Conservation (phyloP, 2,113 vertebrate species). For the Pipra filicauda region DNA sequence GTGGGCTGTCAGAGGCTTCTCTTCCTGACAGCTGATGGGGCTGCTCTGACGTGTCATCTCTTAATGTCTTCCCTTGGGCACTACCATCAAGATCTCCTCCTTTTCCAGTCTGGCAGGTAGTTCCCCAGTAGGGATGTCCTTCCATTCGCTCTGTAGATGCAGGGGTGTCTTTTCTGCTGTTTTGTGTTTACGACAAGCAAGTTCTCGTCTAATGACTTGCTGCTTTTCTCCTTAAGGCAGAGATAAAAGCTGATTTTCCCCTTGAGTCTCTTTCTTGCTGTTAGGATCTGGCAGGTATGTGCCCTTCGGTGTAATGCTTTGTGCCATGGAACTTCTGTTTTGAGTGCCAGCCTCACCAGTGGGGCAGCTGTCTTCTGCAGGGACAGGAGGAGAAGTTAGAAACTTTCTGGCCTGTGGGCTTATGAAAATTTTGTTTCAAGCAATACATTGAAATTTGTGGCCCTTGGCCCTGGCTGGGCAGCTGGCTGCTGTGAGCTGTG, state of each 20-base stretch:
- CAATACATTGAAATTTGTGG: background rate
- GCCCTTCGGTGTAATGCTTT: background rate
- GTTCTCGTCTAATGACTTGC: background rate
- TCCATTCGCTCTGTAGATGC: accelerated
- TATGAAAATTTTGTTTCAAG: background rate
- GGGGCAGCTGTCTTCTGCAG: background rate
- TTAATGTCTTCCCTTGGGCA: constrained; percentile 30
- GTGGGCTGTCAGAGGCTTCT: background rate
- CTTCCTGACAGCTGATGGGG: background rate
- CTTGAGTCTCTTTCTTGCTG: background rate
- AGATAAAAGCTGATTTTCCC: constrained; percentile 1
- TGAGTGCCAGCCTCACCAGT: background rate
- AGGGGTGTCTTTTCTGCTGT: background rate
- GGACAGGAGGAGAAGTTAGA: background rate
- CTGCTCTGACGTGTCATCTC: background rate
- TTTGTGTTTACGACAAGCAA: background rate
- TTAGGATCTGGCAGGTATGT: constrained; percentile 18
- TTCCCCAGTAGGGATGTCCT: constrained; percentile 16
- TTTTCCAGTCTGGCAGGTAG: constrained; percentile 22
- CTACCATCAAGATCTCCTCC: background rate
- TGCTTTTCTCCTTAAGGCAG: background rate
- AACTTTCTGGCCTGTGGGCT: background rate
- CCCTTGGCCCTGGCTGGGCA: background rate
- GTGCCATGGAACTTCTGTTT: background rate
- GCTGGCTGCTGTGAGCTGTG: background rate